Evolutionary conservation across 2,888 invertebrate genomes (phyloP), one percentile per base, ranked within the genome.

Genomic region (Drosophila mercatorum): DNA sequence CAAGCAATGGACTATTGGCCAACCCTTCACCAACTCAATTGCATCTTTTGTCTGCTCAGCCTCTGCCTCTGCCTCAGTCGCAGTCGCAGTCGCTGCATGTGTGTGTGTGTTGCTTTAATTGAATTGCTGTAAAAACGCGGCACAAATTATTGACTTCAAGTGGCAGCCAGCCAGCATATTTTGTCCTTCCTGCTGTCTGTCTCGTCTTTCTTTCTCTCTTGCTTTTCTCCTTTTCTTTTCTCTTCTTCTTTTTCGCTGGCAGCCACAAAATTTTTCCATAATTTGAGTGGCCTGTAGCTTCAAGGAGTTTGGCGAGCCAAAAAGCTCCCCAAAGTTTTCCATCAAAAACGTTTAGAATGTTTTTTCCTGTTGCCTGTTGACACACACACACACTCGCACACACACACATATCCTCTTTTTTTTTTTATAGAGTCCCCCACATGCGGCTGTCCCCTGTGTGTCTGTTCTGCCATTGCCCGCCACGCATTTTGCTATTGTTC

Each of bases 401-500:
- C 17, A 17, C 49, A 51, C 51, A 17, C 34, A 17, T 17, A 17
- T 22, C 1, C 28, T 28, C 28, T 28, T 22, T 66, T 70, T 66
- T 70, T 66, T 71, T 74, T 78, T 78, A 72, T 75, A 63, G 71
- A 68, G 26, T 41, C 55, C 40, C 70, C 59, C 64, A 73, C 69
- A 65, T 72, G 61, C 70, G 40, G 68, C 59, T 71, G 64, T 76
- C 70, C 63, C 58, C 60, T 26, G 68, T 78, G 59, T 70, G 44
- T 57, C 44, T 44, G 57, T 44, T 57, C 70, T 80, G 64, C 72
- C 65, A 69, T 57, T 71, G 53, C 64, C 49, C 53, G 46, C 72
- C 63, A 74, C 87, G 78, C 78, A 89, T 86, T 89, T 87, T 62
- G 74, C 82, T 68, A 84, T 86, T 89, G 89, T 86, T 89, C 80